Percentiles rank a stretch among this genome's conserved stretches.
Evolutionary conservation across 1,140 invertebrate species (phyloP).

Genomic region (Agrypnia vestita): DNA sequence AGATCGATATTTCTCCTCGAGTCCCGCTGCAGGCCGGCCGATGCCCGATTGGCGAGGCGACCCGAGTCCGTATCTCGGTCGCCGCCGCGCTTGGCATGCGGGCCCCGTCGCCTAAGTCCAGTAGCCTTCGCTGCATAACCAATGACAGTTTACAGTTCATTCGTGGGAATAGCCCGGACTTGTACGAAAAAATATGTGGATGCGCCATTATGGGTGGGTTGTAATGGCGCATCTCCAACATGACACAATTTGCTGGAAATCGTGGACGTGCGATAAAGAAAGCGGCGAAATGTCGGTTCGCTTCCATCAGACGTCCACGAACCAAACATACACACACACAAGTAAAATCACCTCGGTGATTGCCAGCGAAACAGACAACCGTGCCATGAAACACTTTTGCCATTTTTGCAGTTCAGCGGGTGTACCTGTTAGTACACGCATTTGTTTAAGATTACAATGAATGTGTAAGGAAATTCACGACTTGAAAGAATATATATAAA

Average conservation of each 20-base stretch:
- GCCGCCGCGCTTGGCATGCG: conserved; percentile 14
- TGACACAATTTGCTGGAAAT: conserved; percentile 40
- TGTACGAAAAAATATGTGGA: conserved; percentile 44
- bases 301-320: neutral
- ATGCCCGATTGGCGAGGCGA: neutral
- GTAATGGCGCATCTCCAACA: conserved; percentile 34
- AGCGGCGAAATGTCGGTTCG: conserved; percentile 3
- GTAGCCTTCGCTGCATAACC: conserved; percentile 40
- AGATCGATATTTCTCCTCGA: neutral
- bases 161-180: conserved; percentile 43
- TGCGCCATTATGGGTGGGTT: conserved; percentile 5
- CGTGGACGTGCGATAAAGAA: conserved; percentile 13
- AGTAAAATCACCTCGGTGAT: neutral
- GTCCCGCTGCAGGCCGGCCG: neutral
- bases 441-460: too few relatives aligned
- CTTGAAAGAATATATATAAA: too few relatives aligned
- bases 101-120: conserved; percentile 24
- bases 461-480: too few relatives aligned
- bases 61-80: conserved; percentile 21
- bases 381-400: neutral
- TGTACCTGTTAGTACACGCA: too few relatives aligned
- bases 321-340: neutral
- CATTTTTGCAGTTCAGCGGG: too few relatives aligned
- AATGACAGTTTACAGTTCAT: conserved; percentile 44
- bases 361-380: conserved; percentile 12